Base-by-base conservation (phyloP, 1,140 invertebrate species). In the Teleogryllus occipitalis region DNA sequence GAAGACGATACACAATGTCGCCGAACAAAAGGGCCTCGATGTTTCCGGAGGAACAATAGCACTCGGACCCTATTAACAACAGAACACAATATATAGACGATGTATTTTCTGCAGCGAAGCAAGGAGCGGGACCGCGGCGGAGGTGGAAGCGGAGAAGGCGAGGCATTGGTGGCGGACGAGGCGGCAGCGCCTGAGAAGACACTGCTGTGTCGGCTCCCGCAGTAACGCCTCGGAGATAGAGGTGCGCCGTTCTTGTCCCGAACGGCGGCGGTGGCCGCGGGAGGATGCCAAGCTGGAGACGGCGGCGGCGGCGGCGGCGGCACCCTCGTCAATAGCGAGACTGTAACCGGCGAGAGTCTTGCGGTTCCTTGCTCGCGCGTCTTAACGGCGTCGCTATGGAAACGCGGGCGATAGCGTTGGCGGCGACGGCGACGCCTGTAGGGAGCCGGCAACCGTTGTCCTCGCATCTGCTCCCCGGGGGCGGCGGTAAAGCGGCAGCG, bases 41-140 rank as follows among this genome's bases (percentile, higher is more conserved):
- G 75, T 76, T 76, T 76, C 75, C 75, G 75, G 75, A 18, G 39
- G 75, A 76, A 76, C 75, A 76, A 76, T 76, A 76, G 22, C 27
- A 47, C 47, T 76, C 75, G 75, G 75, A 76, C 75, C 7, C 75
- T 76, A 76, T 76, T 76, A 76, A 76, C 75, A 46, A 39, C 74
- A 22, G 75, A 76, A 39, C 74, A 22, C 27, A 76, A 46, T 39
- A 27, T 76, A 46, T 46, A 46, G 27, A 46, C 22, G 22, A 15
- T 76, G 4, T 46, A 27, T 27, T 76, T 15, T 76, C 27, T 21
- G n/a, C 21, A 75, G 14, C 65, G n/a, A 75, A 22, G 74, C 27
- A 39, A 10, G 74, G 74, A 75, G 21, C 14, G n/a, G 21, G 21
- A n/a, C 12, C 8, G 75, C 54, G 10, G 10, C 54, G 10, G 54